phyloP scores from a whole-genome alignment of 2,797 vertebrate genomes.

The Trichosurus vulpecula region DNA sequence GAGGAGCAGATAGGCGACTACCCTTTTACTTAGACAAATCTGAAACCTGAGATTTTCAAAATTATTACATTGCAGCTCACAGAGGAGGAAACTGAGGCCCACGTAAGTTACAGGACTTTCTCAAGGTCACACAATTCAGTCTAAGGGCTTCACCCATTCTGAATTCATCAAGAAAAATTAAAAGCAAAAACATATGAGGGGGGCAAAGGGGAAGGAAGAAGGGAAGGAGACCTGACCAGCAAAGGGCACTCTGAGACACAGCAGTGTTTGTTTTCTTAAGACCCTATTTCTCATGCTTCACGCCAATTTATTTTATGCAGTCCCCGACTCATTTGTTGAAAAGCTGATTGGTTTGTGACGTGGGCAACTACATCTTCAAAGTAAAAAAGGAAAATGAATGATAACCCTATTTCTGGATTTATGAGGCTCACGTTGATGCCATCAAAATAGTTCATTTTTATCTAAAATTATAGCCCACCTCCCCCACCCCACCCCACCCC shows the following conservation, averaged over 20 bases:
- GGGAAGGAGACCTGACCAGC: conserved; percentile 32
- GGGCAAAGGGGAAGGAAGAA: background rate
- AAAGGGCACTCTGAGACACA: conserved; percentile 53
- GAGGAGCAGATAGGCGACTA: background rate
- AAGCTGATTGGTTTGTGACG: background rate
- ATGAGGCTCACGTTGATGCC: conserved; percentile 47
- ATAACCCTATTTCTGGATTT: conserved; percentile 59
- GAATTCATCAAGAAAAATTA: conserved; percentile 17
- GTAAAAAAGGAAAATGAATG: conserved; percentile 46
- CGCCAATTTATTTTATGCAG: background rate
- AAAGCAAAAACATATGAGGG: background rate
- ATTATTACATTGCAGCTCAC: background rate
- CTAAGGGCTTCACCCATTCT: conserved; percentile 58
- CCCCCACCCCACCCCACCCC: background rate
- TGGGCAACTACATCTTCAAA: conserved; percentile 51
- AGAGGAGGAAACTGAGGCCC: background rate
- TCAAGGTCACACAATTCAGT: background rate
- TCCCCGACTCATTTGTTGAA: background rate
- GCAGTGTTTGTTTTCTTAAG: conserved; percentile 28
- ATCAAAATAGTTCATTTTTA: conserved; percentile 69
- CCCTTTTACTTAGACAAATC: background rate
- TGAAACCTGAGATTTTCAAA: background rate
- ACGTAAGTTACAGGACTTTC: background rate
- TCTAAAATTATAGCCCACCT: conserved; percentile 47
- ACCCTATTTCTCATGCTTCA: conserved; percentile 35